A percentile compares a stretch with the other conserved stretches of the same genome.
Conservation (phyloP, 2,888 invertebrate species). For the Cecidostiba fungosa region DNA sequence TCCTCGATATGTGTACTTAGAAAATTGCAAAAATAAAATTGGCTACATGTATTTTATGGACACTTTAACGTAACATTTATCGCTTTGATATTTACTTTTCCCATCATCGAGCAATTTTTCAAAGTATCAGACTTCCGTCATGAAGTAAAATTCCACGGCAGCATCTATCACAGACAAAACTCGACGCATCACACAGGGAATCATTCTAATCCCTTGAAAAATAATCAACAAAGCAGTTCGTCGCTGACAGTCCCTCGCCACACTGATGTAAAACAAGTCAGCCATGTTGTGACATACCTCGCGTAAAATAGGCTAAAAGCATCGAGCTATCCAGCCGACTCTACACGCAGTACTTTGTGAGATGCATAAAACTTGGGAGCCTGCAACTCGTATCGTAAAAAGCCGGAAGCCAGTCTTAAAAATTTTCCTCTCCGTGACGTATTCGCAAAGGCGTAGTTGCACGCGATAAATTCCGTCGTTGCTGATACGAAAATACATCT, state of each 20-base stretch:
- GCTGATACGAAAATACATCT: neutral
- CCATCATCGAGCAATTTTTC: neutral
- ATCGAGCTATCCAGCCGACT: neutral
- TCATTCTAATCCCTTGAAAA: neutral
- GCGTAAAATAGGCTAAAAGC: slow-evolving; percentile 3
- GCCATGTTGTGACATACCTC: neutral
- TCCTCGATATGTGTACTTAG: neutral
- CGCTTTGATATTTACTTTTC: too few relatives aligned
- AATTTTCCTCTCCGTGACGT: neutral
- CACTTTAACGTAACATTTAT: neutral
- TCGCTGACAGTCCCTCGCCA: neutral
- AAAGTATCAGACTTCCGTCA: too few relatives aligned
- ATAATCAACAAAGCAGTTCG: neutral
- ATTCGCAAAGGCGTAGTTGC: neutral
- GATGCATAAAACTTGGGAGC: neutral
- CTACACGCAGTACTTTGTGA: neutral
- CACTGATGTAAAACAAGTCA: neutral
- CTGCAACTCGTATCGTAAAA: neutral
- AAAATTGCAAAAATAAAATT: neutral
- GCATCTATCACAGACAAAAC: too few relatives aligned
- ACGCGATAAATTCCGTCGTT: neutral
- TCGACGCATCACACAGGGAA: neutral
- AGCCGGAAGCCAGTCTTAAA: neutral
- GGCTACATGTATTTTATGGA: neutral
- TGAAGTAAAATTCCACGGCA: neutral